A percentile compares a stretch with the other conserved stretches of the same genome.
These are phyloP conservation scores for Leptosomus discolor DNA, from an alignment of 2,113 vertebrate species.

Conservation along the genomic window DNA sequence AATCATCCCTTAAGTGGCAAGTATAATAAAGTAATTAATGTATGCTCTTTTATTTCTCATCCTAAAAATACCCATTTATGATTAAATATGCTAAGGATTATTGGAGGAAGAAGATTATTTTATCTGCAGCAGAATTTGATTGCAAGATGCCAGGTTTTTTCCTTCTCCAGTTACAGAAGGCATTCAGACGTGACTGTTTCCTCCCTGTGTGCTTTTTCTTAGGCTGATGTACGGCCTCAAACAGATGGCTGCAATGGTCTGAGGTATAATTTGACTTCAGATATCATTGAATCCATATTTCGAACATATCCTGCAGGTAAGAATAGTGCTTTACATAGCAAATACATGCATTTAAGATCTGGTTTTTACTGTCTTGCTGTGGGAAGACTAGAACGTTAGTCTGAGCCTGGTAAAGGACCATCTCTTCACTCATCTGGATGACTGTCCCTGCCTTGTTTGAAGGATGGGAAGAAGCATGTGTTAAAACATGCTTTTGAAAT, in stretches of 20 bases:
- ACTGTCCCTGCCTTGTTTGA: background rate
- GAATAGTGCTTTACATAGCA: background rate
- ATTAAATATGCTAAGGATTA: background rate
- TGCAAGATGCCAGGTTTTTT: background rate
- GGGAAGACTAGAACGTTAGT: background rate
- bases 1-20: background rate
- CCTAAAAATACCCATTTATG: background rate
- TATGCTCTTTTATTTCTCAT: background rate
- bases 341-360: background rate
- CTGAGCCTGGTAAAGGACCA: background rate
- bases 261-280: constrained; percentile 94
- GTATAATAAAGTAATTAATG: background rate
- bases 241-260: constrained; percentile 97
- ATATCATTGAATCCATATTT: constrained; percentile 98
- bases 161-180: background rate
- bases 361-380: background rate
- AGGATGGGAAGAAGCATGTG: background rate
- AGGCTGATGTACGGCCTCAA: constrained; percentile 97
- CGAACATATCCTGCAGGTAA: constrained; percentile 97
- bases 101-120: background rate
- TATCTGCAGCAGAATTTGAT: background rate
- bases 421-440: background rate
- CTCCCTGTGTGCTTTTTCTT: constrained; percentile 18
- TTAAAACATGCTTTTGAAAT: background rate
- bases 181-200: background rate